A percentile compares a stretch with the other conserved stretches of the same genome.
phyloP scores from a whole-genome alignment of 2,113 vertebrate genomes.

The Candoia aspera region DNA sequence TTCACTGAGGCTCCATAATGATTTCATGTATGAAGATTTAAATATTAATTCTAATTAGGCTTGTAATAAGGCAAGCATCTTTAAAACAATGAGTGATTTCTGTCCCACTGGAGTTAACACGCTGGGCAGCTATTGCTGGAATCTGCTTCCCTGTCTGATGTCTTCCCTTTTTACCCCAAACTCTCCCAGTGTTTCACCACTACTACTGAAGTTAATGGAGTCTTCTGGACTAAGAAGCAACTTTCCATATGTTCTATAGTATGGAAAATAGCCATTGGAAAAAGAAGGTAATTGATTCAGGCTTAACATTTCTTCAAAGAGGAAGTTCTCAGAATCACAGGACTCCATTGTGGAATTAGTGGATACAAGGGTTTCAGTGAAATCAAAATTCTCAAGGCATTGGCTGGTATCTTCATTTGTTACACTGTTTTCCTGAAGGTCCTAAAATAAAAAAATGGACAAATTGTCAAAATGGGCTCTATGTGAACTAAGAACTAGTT shows the following conservation, averaged over 20 bases:
- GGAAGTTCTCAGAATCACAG: accelerated
- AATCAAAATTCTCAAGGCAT: not conserved
- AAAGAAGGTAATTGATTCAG: not conserved
- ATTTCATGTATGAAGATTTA: constrained; percentile 7
- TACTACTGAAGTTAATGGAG: accelerated
- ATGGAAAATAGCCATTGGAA: constrained; percentile 21
- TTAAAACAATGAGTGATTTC: constrained; percentile 13
- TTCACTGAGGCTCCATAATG: not conserved
- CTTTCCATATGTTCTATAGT: constrained; percentile 56
- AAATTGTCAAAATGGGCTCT: not conserved
- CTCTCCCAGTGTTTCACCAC: not conserved
- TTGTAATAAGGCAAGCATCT: not conserved
- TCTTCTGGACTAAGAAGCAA: constrained; percentile 7
- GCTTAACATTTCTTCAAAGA: accelerated
- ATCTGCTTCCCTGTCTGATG: not conserved
- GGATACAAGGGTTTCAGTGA: not conserved
- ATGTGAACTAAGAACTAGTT: not conserved
- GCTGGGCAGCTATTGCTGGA: constrained; percentile 1
- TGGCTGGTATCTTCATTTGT: not conserved
- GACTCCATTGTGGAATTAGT: not conserved
- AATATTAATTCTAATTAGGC: constrained; percentile 16
- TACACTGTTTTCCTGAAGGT: not conserved
- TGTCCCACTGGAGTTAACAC: constrained; percentile 11
- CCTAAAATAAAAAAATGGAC: constrained; percentile 35
- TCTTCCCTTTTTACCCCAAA: not conserved